Conservation (phyloP, 2,797 vertebrate genomes). For the Characodon lateralis region DNA sequence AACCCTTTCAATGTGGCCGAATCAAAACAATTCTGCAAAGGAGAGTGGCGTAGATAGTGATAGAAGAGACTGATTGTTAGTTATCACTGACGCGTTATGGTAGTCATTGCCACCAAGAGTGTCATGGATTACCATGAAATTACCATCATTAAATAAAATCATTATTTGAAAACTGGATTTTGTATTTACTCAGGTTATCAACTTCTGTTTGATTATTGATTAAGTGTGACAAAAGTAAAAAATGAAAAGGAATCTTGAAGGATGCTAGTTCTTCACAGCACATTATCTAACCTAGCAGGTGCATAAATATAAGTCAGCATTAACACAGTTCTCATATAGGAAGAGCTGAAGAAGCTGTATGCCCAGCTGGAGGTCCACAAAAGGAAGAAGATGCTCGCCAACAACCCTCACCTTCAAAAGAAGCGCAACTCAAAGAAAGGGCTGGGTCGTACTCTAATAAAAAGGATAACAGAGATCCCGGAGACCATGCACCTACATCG, state of each 20-base stretch:
- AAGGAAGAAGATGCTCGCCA: slow-evolving; percentile 97
- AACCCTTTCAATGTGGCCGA: not conserved
- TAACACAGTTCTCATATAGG: slow-evolving; percentile 74
- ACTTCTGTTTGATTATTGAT: no score
- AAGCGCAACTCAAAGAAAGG: slow-evolving; percentile 99
- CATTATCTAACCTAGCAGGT: not conserved
- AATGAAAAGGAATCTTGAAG: not conserved
- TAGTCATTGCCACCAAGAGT: no score
- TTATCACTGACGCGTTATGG: no score
- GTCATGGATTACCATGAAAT: no score
- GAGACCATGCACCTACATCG: slow-evolving; percentile 94
- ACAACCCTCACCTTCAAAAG: slow-evolving; percentile 98
- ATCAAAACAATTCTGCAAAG: no score
- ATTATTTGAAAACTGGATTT: no score
- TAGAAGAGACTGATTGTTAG: not conserved
- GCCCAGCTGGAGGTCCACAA: slow-evolving; percentile 97
- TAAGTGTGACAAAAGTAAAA: no score
- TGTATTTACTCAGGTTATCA: no score
- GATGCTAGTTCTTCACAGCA: not conserved
- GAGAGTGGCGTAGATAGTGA: not conserved
- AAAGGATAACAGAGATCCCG: slow-evolving; percentile 95
- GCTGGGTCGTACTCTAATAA: slow-evolving; percentile 94
- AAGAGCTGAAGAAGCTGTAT: slow-evolving; percentile 97
- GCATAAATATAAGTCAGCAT: not conserved
- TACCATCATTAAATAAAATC: no score